A percentile compares a stretch with the other conserved stretches of the same genome.
Conservation (phyloP, 2,888 invertebrate species). For the Drosophila nr. fundita region DNA sequence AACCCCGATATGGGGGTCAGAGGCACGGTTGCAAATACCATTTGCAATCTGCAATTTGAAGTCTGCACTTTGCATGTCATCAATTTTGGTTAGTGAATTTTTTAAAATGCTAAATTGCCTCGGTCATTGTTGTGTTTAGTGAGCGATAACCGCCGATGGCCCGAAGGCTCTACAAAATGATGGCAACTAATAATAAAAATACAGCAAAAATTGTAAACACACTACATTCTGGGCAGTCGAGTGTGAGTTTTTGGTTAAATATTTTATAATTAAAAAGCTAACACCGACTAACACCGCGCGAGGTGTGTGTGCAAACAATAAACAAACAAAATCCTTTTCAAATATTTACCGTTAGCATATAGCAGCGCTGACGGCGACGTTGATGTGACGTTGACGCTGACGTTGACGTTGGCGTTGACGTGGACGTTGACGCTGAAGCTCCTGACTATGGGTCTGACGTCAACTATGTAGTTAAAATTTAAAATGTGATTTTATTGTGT, state of each 20-base stretch:
- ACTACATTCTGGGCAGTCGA: slow-evolving; percentile 53
- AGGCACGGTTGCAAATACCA: slow-evolving; percentile 5
- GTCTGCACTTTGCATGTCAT: slow-evolving; percentile 57
- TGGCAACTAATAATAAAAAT: slow-evolving; percentile 59
- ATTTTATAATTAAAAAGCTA: slow-evolving; percentile 85
- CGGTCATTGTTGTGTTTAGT: slow-evolving; percentile 76
- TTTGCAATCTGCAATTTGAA: slow-evolving; percentile 25
- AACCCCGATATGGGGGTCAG: slow-evolving; percentile 3
- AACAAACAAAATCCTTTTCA: slow-evolving; percentile 84
- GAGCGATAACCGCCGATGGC: slow-evolving; percentile 57
- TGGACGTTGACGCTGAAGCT: slow-evolving; percentile 11
- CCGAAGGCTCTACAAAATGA: slow-evolving; percentile 48
- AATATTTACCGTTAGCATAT: slow-evolving; percentile 83
- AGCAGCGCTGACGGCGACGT: slow-evolving; percentile 65
- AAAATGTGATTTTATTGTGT: slow-evolving; percentile 68
- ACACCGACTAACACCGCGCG: slow-evolving; percentile 82
- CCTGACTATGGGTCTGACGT: slow-evolving; percentile 13
- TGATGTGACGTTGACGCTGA: slow-evolving; percentile 40
- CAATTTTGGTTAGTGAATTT: slow-evolving; percentile 76
- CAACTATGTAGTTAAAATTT: slow-evolving; percentile 60
- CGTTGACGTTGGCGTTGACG: slow-evolving; percentile 33
- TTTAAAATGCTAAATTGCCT: slow-evolving; percentile 74
- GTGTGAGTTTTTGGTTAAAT: slow-evolving; percentile 83
- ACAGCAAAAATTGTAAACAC: slow-evolving; percentile 38
- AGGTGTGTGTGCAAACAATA: slow-evolving; percentile 83